Base-by-base conservation (phyloP, 2,797 vertebrate genomes). In the Otolemur crassicaudatus region DNA sequence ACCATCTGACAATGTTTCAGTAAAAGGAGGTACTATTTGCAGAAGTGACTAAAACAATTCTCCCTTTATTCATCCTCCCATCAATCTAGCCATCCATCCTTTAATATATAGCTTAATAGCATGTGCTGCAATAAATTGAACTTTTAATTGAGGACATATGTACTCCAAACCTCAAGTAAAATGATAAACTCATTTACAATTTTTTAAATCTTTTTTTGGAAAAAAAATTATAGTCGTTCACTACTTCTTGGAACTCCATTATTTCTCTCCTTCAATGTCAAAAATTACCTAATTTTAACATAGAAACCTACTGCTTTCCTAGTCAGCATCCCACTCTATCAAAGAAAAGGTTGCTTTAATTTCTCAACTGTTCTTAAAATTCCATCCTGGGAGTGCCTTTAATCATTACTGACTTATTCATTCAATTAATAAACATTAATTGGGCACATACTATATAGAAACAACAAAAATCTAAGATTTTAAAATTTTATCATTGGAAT, bases 241-340 rank as follows among this genome's bases (percentile, higher is more conserved):
- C 25, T 60, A 23, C 14, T 73, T 84, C 56, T 87, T 75, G 43
- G 2, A 72, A 25, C 22, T 79, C 12, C 2, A 95, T 90, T 63
- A 90, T 10, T 76, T 14, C 12, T 90, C 85, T 95, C 46, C 27
- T 60, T 80, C 83, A 86, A n/a, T 85, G 13, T 85, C 27, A 90
- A 91, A 96, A 92, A 65, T 65, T 46, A 88, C 22, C 34, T 60
- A 60, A 95, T 87, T 65, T 94, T 80, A 76, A 95, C 20, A 70
- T 12, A 87, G 4, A 94, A 70, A 92, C 20, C 43, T 40, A 67
- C 34, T 80, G 61, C 29, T 93, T 87, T 91, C 29, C 49, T 67
- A 86, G 12, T 90, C 23, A 93, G 34, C 76, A 83, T 89, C 14
- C 14, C 25, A 86, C 81, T 86, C 5, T 91, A 14, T 63, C 29